Evolutionary conservation across 2,797 vertebrate genomes (phyloP).

Genomic region (Hirundo rustica): DNA sequence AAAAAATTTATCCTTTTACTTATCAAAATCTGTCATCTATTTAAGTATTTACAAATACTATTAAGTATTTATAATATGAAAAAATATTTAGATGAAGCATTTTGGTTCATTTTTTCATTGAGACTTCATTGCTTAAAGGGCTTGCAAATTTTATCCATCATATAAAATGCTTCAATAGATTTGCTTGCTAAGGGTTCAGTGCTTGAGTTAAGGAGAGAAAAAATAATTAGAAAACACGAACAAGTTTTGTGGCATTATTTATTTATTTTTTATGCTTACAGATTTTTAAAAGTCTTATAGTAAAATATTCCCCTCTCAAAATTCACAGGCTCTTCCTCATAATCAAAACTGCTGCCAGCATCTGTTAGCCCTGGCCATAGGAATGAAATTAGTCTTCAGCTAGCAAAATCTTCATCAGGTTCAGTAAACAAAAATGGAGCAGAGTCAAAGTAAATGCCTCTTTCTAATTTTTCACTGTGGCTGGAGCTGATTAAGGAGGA

Average conservation of each 20-base stretch:
- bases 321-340: background rate
- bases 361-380: background rate
- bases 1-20: accelerated
- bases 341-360: background rate
- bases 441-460: background rate
- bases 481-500: background rate
- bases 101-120: background rate
- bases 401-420: background rate
- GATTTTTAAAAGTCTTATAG: background rate
- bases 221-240: background rate
- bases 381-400: background rate
- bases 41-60: background rate
- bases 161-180: background rate
- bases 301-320: background rate
- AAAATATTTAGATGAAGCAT: background rate
- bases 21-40: background rate
- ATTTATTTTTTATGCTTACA: background rate
- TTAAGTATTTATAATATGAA: background rate
- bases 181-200: background rate
- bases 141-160: background rate
- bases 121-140: background rate
- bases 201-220: background rate
- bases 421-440: background rate
- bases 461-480: background rate
- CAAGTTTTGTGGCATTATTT: background rate